Percentiles rank a stretch among this genome's conserved stretches.
Evolutionary conservation across 2,113 vertebrate genomes (phyloP).

Genomic region (Corvus hawaiiensis): DNA sequence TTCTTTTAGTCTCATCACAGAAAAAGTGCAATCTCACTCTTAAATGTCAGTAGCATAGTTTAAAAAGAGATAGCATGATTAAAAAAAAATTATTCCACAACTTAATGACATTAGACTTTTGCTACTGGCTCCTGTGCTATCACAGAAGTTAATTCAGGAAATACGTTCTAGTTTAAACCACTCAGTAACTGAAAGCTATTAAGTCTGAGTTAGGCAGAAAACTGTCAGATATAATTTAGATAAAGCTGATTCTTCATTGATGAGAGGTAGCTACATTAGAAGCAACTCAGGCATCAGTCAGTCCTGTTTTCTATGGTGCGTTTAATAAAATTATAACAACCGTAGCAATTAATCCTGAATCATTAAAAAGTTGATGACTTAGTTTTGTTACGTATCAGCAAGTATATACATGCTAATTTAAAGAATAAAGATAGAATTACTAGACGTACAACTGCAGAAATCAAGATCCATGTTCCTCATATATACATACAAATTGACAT

Average conservation of each 20-base stretch:
- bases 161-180: background rate
- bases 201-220: background rate
- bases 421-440: background rate
- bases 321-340: background rate
- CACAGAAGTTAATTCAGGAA: background rate
- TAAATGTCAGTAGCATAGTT: background rate
- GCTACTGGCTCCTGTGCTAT: background rate
- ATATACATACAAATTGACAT: background rate
- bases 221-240: conserved; percentile 2
- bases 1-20: background rate
- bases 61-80: background rate
- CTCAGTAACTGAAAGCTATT: background rate
- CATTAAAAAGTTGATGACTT: background rate
- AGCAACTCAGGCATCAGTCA: background rate
- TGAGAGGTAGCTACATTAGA: background rate
- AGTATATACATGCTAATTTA: background rate
- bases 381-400: background rate
- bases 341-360: background rate
- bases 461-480: background rate
- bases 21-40: background rate
- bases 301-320: background rate
- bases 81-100: background rate
- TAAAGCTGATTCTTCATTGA: background rate
- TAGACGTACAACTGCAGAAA: background rate
- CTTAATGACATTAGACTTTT: background rate